Evolutionary conservation across 2,888 invertebrate genomes (phyloP), one percentile per base, ranked within the genome.

Genomic region (Pachycephus smyrnensis): DNA sequence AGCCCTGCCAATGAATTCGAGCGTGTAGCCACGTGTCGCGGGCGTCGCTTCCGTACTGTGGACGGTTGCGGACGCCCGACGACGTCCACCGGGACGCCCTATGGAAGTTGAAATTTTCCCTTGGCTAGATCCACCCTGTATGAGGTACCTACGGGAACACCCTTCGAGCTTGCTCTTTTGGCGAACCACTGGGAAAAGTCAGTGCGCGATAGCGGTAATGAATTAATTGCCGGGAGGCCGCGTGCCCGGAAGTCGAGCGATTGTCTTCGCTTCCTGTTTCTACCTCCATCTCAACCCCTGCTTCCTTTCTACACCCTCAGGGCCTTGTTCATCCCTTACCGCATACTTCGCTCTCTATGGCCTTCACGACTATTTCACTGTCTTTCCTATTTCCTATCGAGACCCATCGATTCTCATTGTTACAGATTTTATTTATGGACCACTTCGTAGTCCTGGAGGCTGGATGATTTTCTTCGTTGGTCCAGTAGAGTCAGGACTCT

Each of bases 171-270:
- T 79, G 81, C 81, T 78, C 81, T 80, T 80, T 80, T 77, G 79
- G 75, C 77, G 77, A 75, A 23, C 35, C 74, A 33, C 74, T 32
- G 36, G 74, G 36, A 36, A 74, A 74, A 40, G 74, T 75, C 68
- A 68, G 23, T 71, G 55, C 69, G 76, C 69, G 76, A 76, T 77
- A 82, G 82, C 82, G 86, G 87, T 90, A 91, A 90, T 91, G 90
- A 90, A 91, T 90, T 91, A 90, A 91, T 91, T 90, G 90, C 85
- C 82, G 80, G 73, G 15, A 68, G 74, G 88, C 79, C 91, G 88
- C 91, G 90, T 90, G 90, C 76, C 88, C 88, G 90, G 90, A 90
- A 85, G 87, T 85, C 76, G 79, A 75, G 77, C 85, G 88, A 88
- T 88, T 85, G 88, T 88, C 82, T 80, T 81, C 79, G 78, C 82